These are phyloP conservation scores for Tromatobia lineatoria DNA, from an alignment of 2,888 invertebrate genomes.

Conservation along the genomic window DNA sequence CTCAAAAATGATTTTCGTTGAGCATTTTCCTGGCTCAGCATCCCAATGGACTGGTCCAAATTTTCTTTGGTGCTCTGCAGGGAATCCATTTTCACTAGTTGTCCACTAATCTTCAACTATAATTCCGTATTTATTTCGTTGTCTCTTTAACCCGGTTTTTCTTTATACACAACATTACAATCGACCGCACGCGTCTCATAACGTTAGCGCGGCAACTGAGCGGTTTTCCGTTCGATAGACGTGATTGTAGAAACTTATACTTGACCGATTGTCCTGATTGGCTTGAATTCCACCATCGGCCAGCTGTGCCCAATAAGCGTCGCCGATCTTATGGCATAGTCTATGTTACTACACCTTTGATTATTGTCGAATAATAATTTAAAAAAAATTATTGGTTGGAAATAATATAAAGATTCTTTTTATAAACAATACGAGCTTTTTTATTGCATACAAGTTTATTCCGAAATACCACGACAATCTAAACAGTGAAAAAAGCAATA, in stretches of 20 bases:
- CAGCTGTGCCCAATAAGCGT: too few species aligned
- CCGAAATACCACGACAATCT: too few species aligned
- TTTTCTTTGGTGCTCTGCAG: slow-evolving; percentile 65
- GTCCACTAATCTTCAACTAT: neutral
- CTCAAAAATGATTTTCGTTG: slow-evolving; percentile 76
- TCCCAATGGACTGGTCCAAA: slow-evolving; percentile 74
- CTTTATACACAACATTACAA: slow-evolving; percentile 33
- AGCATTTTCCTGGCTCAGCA: slow-evolving; percentile 72
- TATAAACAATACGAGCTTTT: too few species aligned
- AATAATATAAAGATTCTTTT: too few species aligned
- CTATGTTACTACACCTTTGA: too few species aligned
- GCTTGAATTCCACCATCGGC: neutral
- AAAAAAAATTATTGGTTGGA: too few species aligned
- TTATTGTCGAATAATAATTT: too few species aligned
- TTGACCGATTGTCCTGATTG: neutral
- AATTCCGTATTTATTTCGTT: slow-evolving; percentile 19
- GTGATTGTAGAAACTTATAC: too few species aligned
- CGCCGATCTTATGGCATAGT: too few species aligned
- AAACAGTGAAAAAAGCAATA: too few species aligned
- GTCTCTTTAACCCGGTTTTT: slow-evolving; percentile 48
- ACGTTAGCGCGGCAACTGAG: slow-evolving; percentile 38
- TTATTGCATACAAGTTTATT: too few species aligned
- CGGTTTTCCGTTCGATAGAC: neutral
- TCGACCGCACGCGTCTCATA: slow-evolving; percentile 19
- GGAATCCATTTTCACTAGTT: slow-evolving; percentile 49